phyloP scores from a whole-genome alignment of 2,888 invertebrate genomes.

The Chloroclysta siterata region DNA sequence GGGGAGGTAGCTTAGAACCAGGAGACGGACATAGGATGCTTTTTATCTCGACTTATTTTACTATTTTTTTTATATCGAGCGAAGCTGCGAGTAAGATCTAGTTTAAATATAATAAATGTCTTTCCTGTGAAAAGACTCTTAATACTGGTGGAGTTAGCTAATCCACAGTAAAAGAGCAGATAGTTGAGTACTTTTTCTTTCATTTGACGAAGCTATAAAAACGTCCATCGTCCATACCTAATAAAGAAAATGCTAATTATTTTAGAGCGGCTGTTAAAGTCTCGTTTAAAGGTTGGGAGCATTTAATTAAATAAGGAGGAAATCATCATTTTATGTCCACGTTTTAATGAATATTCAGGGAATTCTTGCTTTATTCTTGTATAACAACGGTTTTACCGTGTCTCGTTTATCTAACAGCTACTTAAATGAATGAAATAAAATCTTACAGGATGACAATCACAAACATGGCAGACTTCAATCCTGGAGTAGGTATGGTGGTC shows the following conservation, averaged over 20 bases:
- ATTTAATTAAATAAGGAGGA: slow-evolving; percentile 31
- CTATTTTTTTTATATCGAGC: too few species aligned
- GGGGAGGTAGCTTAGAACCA: too few species aligned
- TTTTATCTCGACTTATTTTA: too few species aligned
- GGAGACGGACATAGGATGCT: too few species aligned
- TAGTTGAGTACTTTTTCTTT: background rate
- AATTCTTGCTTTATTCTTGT: slow-evolving; percentile 1
- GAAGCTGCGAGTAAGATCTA: too few species aligned
- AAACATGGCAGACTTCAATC: too few species aligned
- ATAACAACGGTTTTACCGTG: background rate
- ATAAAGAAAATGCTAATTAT: slow-evolving; percentile 33
- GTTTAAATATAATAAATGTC: too few species aligned
- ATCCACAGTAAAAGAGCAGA: too few species aligned
- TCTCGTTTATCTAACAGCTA: background rate
- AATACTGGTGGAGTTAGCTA: too few species aligned
- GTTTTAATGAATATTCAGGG: slow-evolving; percentile 21
- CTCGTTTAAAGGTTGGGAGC: slow-evolving; percentile 23
- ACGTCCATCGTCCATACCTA: slow-evolving; percentile 13
- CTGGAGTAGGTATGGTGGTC: too few species aligned
- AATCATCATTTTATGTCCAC: slow-evolving; percentile 25
- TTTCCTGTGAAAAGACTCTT: too few species aligned
- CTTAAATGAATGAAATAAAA: background rate
- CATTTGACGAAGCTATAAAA: slow-evolving; percentile 15
- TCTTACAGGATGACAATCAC: background rate
- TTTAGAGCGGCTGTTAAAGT: slow-evolving; percentile 28